These are phyloP conservation scores for Eudemis profundana DNA, from an alignment of 2,888 invertebrate species.

Conservation along the genomic window DNA sequence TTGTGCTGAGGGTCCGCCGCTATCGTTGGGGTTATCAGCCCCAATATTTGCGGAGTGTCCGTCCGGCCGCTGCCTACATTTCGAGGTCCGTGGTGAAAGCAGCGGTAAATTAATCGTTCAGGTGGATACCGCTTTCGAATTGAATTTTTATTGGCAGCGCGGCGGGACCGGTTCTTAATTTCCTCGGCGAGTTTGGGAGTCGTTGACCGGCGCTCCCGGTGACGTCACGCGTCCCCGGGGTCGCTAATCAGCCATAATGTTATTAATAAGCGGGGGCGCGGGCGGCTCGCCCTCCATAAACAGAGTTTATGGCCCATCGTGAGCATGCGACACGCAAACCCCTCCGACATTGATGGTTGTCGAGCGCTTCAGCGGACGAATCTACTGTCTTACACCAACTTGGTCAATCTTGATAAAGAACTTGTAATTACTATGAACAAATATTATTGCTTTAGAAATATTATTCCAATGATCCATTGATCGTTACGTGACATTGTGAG, in stretches of 20 bases:
- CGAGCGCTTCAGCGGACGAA: not conserved
- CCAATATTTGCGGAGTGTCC: constrained; percentile 32
- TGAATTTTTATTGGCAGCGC: constrained; percentile 73
- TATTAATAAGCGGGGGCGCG: constrained; percentile 71
- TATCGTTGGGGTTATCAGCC: constrained; percentile 50
- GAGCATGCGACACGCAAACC: constrained; percentile 56
- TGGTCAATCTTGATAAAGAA: too few relatives aligned
- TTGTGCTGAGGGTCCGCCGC: constrained; percentile 49
- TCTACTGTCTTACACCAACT: not conserved
- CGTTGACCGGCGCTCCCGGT: constrained; percentile 77
- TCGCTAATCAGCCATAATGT: constrained; percentile 65
- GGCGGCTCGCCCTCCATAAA: constrained; percentile 65
- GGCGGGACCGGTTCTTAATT: constrained; percentile 78
- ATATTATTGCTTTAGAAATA: too few relatives aligned
- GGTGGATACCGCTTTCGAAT: constrained; percentile 81
- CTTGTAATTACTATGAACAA: too few relatives aligned
- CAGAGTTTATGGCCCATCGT: constrained; percentile 63
- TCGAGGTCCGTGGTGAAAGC: constrained; percentile 69
- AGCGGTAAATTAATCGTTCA: constrained; percentile 74
- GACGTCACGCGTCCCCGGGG: constrained; percentile 41
- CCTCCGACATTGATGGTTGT: not conserved
- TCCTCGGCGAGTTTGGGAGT: constrained; percentile 82
- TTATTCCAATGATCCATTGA: too few relatives aligned
- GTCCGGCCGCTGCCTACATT: constrained; percentile 35
- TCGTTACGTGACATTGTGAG: too few relatives aligned